A percentile compares a stretch with the other conserved stretches of the same genome.
phyloP scores from a whole-genome alignment of 2,113 vertebrate genomes.

The Nettapus auritus region DNA sequence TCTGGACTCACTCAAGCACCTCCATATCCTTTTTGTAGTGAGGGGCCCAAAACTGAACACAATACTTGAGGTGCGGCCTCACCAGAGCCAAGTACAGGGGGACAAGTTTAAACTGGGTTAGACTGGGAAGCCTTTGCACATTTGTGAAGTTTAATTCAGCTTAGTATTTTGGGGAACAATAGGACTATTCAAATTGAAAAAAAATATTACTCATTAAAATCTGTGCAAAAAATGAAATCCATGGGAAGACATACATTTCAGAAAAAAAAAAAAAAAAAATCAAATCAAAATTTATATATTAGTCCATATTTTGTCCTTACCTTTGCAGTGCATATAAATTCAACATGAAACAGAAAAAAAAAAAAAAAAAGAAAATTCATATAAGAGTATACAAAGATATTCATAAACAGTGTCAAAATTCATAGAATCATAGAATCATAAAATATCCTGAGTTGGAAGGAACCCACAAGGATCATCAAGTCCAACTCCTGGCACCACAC shows the following conservation, averaged over 20 bases:
- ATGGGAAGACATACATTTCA: not conserved
- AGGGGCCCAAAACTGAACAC: too few species aligned
- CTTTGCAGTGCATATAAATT: not conserved
- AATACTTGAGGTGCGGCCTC: too few species aligned
- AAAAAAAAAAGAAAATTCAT: not conserved
- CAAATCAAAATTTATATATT: not conserved
- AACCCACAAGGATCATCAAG: too few species aligned
- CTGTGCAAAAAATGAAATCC: not conserved
- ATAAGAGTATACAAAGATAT: not conserved
- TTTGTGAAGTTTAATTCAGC: not conserved
- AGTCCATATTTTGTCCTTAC: accelerated
- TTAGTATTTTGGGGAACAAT: not conserved
- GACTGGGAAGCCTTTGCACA: not conserved
- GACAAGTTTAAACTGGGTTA: not conserved
- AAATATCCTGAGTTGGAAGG: too few species aligned
- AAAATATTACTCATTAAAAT: not conserved
- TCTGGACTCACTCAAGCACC: too few species aligned
- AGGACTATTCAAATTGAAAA: not conserved
- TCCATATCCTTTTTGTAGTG: too few species aligned
- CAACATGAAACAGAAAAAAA: not conserved
- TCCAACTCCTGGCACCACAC: too few species aligned
- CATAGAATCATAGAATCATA: too few species aligned
- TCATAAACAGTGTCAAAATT: not conserved
- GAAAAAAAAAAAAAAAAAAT: not conserved
- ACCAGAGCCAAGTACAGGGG: too few species aligned